Percentiles rank a stretch among this genome's conserved stretches.
phyloP scores from a whole-genome alignment of 2,888 invertebrate genomes.

The Scaeva pyrastri region DNA sequence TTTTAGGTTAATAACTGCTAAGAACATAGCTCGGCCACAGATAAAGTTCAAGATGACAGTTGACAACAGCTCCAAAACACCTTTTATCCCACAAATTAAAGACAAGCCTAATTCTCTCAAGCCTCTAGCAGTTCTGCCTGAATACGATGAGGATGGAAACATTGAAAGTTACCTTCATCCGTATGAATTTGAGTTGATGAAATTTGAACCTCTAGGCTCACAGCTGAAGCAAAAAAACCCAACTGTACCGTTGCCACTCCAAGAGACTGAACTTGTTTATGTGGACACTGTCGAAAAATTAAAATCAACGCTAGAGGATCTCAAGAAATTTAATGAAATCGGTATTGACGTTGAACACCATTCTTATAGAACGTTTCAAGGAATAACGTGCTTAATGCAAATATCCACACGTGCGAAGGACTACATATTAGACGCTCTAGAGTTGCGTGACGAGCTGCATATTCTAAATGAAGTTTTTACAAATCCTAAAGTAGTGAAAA shows the following conservation, averaged over 20 bases:
- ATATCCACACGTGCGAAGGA: constrained; percentile 92
- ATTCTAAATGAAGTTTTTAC: constrained; percentile 95
- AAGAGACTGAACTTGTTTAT: constrained; percentile 88
- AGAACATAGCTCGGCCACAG: constrained; percentile 92
- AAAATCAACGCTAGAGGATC: constrained; percentile 87
- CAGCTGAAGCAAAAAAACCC: constrained; percentile 85
- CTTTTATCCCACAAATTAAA: constrained; percentile 93
- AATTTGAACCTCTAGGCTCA: constrained; percentile 86
- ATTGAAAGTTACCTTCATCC: constrained; percentile 92
- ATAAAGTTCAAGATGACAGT: constrained; percentile 92
- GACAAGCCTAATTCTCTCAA: constrained; percentile 95
- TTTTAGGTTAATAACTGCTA: constrained; percentile 87
- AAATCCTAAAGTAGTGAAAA: constrained; percentile 94
- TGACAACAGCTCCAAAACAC: constrained; percentile 89
- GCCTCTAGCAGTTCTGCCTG: constrained; percentile 90
- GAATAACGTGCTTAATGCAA: constrained; percentile 97
- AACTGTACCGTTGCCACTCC: constrained; percentile 84
- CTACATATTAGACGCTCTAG: constrained; percentile 95
- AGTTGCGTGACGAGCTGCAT: constrained; percentile 92
- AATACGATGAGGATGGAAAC: constrained; percentile 87
- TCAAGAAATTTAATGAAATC: constrained; percentile 89
- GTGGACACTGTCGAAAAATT: constrained; percentile 89
- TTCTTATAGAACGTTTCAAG: constrained; percentile 95
- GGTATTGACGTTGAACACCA: constrained; percentile 98
- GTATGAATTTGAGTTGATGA: constrained; percentile 92